Evolutionary conservation across 2,113 vertebrate species (phyloP).

Genomic region (Gallinago jamesoni): DNA sequence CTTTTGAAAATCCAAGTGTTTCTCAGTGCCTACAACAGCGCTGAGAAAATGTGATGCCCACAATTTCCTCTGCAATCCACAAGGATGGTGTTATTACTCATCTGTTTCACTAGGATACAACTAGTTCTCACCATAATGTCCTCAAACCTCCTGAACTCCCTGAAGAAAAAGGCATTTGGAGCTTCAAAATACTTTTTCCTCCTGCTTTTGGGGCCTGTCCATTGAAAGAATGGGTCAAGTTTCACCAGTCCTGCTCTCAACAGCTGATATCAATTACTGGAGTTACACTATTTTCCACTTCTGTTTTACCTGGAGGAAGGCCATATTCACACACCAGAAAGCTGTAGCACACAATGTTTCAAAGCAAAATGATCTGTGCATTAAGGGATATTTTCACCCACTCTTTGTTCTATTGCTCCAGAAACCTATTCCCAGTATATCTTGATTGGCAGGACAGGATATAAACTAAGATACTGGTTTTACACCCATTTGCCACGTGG

Average conservation of each 20-base stretch:
- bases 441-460: neutral
- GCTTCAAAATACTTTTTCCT: neutral
- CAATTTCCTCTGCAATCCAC: conserved; percentile 1
- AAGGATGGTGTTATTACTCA: conserved; percentile 23
- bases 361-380: neutral
- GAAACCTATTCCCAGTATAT: neutral
- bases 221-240: neutral
- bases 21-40: neutral
- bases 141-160: neutral
- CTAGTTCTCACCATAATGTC: neutral
- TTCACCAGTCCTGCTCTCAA: neutral
- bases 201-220: neutral
- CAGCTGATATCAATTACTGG: neutral
- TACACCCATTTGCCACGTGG: neutral
- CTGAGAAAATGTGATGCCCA: neutral
- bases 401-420: neutral
- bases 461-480: neutral
- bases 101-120: conserved; percentile 13
- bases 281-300: neutral
- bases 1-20: neutral
- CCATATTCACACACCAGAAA: neutral
- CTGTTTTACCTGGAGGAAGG: neutral
- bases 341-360: neutral
- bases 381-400: neutral
- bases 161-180: neutral